These are phyloP conservation scores for Ambastaia sidthimunki DNA, from an alignment of 2,797 vertebrate species.

Conservation along the genomic window DNA sequence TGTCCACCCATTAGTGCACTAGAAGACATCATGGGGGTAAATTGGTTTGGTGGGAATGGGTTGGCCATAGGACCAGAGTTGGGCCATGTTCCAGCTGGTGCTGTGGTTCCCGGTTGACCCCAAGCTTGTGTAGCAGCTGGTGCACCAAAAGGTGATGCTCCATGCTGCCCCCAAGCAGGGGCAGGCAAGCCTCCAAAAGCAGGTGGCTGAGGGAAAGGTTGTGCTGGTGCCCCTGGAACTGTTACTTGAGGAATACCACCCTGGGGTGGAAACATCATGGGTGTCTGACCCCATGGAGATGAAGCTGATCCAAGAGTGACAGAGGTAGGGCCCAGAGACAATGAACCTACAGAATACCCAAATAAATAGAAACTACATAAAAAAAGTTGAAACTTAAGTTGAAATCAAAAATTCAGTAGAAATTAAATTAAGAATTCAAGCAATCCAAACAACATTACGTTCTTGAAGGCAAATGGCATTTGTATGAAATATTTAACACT, in stretches of 20 bases:
- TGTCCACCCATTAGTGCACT: conserved; percentile 65
- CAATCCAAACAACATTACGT: neutral
- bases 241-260: conserved; percentile 67
- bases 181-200: conserved; percentile 76
- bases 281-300: conserved; percentile 77
- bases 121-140: conserved; percentile 75
- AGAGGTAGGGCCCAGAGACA: conserved; percentile 73
- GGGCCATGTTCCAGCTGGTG: conserved; percentile 73
- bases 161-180: conserved; percentile 82
- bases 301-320: conserved; percentile 67
- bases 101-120: conserved; percentile 67
- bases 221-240: conserved; percentile 66
- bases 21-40: conserved; percentile 63
- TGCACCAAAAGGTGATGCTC: conserved; percentile 68
- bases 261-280: conserved; percentile 74
- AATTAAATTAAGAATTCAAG: too few species aligned
- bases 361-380: neutral
- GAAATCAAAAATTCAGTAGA: neutral
- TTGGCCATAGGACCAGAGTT: conserved; percentile 74
- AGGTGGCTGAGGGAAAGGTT: conserved; percentile 74
- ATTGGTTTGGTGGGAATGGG: conserved; percentile 82
- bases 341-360: conserved; percentile 75
- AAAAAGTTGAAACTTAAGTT: neutral
- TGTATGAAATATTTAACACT: too few species aligned
- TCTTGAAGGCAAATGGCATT: neutral